These are phyloP conservation scores for Cyphomyrus plagiostoma DNA, from an alignment of 2,113 vertebrate species.

Conservation along the genomic window DNA sequence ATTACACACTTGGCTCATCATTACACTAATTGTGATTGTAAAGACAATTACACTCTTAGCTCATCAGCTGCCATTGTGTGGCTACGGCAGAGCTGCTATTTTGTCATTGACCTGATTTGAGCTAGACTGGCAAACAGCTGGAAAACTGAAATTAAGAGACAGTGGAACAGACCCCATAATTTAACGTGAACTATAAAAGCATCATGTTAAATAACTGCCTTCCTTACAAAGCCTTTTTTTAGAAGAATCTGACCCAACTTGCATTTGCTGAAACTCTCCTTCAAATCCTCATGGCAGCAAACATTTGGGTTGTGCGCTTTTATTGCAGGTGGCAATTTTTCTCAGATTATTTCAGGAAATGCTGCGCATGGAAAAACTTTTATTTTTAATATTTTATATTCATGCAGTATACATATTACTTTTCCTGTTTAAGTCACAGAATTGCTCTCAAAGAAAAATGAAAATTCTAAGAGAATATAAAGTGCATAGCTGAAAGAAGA, in stretches of 20 bases:
- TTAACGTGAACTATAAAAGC: not conserved
- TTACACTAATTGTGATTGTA: slow-evolving; percentile 12
- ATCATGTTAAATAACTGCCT: not conserved
- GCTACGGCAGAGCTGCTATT: not conserved
- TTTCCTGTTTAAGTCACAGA: not conserved
- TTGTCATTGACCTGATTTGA: slow-evolving; percentile 14
- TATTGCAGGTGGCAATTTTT: not conserved
- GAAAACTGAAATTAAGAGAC: slow-evolving; percentile 10
- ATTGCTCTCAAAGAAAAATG: not conserved
- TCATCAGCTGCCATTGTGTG: not conserved
- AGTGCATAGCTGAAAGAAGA: not conserved
- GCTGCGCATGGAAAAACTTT: not conserved
- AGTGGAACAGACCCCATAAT: not conserved
- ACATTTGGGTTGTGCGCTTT: not conserved
- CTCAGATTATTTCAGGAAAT: not conserved
- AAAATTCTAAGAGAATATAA: not conserved
- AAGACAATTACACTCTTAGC: not conserved
- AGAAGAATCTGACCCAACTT: not conserved
- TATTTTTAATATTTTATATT: not conserved
- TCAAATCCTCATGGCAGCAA: not conserved
- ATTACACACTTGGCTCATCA: slow-evolving; percentile 8
- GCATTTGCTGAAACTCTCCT: not conserved
- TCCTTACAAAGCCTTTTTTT: not conserved
- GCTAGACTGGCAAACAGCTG: not conserved
- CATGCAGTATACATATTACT: not conserved